Conservation (phyloP, 2,113 vertebrate genomes). For the Sebastes schlegelii region DNA sequence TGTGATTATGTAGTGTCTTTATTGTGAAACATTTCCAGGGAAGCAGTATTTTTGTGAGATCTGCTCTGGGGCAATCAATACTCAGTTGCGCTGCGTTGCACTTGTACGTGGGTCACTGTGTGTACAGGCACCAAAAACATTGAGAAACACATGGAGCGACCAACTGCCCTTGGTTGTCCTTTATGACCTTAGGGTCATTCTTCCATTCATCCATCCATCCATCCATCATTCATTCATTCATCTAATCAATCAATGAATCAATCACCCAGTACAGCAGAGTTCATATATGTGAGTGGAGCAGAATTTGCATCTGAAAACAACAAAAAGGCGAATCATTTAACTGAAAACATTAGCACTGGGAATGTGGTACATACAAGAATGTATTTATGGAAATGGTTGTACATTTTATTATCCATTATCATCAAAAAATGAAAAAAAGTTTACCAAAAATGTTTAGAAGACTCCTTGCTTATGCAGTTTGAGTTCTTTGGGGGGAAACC, state of each 20-base stretch:
- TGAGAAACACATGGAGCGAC: not conserved
- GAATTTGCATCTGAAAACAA: not conserved
- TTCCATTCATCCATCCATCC: conserved; percentile 5
- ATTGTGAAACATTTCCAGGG: conserved; percentile 18
- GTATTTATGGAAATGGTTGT: conserved; percentile 6
- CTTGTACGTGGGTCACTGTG: not conserved
- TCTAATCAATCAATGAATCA: conserved; percentile 14
- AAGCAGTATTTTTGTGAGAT: conserved; percentile 21
- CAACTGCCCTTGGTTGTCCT: not conserved
- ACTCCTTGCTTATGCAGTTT: not conserved
- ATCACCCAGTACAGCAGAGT: not conserved
- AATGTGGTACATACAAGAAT: not conserved
- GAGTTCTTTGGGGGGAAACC: not conserved
- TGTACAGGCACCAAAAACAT: not conserved
- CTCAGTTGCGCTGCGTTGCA: not conserved
- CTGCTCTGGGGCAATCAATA: conserved; percentile 4
- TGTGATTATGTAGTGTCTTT: not conserved
- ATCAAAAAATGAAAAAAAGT: not conserved
- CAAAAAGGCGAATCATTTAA: not conserved
- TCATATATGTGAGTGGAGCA: not conserved
- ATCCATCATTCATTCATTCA: conserved; percentile 19
- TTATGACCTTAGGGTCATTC: not conserved
- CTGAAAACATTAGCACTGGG: not conserved
- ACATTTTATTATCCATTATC: not conserved
- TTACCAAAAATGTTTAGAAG: not conserved